Conservation (phyloP, 2,888 invertebrate species). For the Heliconius cydno region DNA sequence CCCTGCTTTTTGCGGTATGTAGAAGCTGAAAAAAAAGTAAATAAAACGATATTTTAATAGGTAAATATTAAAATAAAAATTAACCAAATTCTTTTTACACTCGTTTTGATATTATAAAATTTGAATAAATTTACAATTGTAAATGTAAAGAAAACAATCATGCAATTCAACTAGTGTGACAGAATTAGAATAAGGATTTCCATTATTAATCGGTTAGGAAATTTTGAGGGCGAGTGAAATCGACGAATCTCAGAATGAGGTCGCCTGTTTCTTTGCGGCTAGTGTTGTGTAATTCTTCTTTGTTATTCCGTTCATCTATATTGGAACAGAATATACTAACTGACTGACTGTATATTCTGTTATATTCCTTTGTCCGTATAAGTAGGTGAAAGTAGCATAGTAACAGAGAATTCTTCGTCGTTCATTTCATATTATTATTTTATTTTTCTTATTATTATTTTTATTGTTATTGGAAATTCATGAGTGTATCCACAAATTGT, state of each 20-base stretch:
- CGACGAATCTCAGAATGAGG: conserved; percentile 65
- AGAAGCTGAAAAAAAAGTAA: no score
- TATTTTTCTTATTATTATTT: not conserved
- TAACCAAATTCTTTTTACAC: not conserved
- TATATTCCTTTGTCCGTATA: conserved; percentile 43
- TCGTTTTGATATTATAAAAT: not conserved
- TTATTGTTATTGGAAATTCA: no score
- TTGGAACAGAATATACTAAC: conserved; percentile 53
- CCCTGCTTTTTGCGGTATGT: no score
- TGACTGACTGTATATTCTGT: conserved; percentile 10
- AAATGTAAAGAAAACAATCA: conserved; percentile 2
- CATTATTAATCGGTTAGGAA: conserved; percentile 58
- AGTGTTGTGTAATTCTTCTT: conserved; percentile 62
- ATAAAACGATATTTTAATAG: not conserved
- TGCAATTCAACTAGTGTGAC: conserved; percentile 19
- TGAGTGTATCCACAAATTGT: no score
- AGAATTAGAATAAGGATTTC: conserved; percentile 28
- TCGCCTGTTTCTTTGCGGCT: conserved; percentile 63
- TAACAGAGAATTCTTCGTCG: conserved; percentile 27
- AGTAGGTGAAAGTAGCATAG: conserved; percentile 46
- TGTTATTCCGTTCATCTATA: conserved; percentile 64
- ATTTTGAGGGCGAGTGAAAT: conserved; percentile 56
- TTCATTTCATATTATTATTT: not conserved
- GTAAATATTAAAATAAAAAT: not conserved
- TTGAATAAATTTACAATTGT: not conserved